Percentiles rank a stretch among this genome's conserved stretches.
phyloP scores from a whole-genome alignment of 2,888 invertebrate genomes.

The Brenthis daphne region DNA sequence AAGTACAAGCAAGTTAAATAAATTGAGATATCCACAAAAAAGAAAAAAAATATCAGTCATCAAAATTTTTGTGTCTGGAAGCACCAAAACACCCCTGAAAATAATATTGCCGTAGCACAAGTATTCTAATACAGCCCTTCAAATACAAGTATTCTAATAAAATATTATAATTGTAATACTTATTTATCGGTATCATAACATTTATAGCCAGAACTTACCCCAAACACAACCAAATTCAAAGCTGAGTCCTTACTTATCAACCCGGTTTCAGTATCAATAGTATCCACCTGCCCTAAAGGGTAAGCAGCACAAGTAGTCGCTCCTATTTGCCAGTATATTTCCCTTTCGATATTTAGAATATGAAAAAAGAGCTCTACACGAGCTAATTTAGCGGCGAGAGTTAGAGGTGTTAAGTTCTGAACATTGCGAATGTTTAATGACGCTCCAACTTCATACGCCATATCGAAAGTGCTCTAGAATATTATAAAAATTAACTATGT shows the following conservation, averaged over 20 bases:
- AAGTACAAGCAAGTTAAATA: too few relatives aligned
- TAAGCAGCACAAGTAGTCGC: constrained; percentile 98
- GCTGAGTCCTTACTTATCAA: constrained; percentile 98
- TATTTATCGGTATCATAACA: constrained; percentile 60
- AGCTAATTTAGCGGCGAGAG: constrained; percentile 95
- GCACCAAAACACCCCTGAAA: too few relatives aligned
- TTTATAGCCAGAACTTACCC: constrained; percentile 82
- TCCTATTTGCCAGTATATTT: constrained; percentile 98
- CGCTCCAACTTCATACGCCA: constrained; percentile 96
- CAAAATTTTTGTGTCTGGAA: too few relatives aligned
- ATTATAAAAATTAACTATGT: constrained; percentile 23
- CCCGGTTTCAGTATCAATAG: constrained; percentile 94
- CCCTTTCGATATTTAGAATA: constrained; percentile 96
- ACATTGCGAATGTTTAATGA: constrained; percentile 93
- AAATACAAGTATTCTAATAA: too few relatives aligned
- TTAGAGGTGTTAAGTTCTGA: constrained; percentile 94
- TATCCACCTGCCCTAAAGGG: constrained; percentile 96
- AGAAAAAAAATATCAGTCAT: too few relatives aligned
- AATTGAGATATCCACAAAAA: too few relatives aligned
- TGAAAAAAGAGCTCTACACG: constrained; percentile 98
- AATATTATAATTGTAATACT: too few relatives aligned
- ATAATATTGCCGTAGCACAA: too few relatives aligned
- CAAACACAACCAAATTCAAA: constrained; percentile 97
- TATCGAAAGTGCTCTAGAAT: constrained; percentile 92
- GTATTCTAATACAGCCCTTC: too few relatives aligned